phyloP scores from a whole-genome alignment of 2,888 invertebrate genomes.

The Alloscopus bannaensis region DNA sequence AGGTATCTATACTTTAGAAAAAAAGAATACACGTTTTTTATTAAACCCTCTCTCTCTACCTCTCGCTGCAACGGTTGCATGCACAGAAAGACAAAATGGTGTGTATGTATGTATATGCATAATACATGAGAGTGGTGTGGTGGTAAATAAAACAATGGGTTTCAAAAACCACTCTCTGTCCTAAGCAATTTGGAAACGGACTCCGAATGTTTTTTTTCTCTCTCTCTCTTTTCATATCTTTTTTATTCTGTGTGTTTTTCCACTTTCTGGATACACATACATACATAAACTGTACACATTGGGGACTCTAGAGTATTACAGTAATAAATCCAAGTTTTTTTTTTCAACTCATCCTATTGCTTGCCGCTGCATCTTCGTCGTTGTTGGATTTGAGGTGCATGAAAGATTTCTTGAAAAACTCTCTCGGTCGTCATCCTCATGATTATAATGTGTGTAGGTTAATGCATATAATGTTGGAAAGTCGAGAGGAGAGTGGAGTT shows the following conservation, averaged over 20 bases:
- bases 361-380: not conserved
- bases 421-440: conserved; percentile 19
- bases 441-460: conserved; percentile 43
- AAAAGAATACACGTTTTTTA: too few species aligned
- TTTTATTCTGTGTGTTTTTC: not conserved
- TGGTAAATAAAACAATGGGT: too few species aligned
- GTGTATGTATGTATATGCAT: too few species aligned
- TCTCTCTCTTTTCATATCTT: not conserved
- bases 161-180: too few species aligned
- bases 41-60: too few species aligned
- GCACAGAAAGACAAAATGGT: too few species aligned
- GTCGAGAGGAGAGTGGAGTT: too few species aligned
- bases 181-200: conserved; percentile 12
- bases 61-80: too few species aligned
- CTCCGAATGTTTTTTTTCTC: not conserved
- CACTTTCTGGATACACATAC: conserved; percentile 2
- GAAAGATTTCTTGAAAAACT: conserved; percentile 25
- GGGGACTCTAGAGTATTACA: too few species aligned
- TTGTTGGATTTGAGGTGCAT: conserved; percentile 9
- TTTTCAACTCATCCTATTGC: not conserved
- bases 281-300: not conserved
- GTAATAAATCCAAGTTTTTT: too few species aligned
- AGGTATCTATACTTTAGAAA: too few species aligned
- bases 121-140: too few species aligned
- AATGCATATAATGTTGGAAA: conserved; percentile 43